A percentile compares a stretch with the other conserved stretches of the same genome.
These are phyloP conservation scores for Unio pictorum DNA, from an alignment of 2,888 invertebrate genomes.

Conservation along the genomic window DNA sequence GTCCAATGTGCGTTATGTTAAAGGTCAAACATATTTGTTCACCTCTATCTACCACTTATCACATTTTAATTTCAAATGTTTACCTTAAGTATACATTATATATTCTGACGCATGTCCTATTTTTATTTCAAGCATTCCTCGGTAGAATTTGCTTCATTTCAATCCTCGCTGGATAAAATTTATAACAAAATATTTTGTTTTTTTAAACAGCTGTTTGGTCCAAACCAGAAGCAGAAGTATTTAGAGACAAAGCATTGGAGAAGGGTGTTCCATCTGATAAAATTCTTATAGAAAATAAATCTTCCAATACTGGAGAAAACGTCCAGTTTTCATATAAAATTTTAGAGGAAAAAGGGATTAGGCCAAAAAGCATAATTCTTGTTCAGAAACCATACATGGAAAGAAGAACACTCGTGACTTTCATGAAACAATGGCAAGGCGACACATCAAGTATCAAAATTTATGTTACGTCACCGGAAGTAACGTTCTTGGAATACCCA, in stretches of 20 bases:
- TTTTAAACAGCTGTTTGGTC: conserved; percentile 44
- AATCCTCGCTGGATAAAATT: neutral
- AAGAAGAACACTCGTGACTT: conserved; percentile 58
- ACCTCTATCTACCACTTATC: neutral
- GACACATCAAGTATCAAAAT: conserved; percentile 30
- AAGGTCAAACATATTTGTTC: too few relatives aligned
- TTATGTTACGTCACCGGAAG: conserved; percentile 56
- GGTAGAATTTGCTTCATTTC: neutral
- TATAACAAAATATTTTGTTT: neutral
- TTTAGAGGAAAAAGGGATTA: conserved; percentile 21
- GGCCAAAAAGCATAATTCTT: conserved; percentile 43
- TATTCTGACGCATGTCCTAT: neutral
- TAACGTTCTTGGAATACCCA: conserved; percentile 51
- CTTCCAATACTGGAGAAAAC: conserved; percentile 63
- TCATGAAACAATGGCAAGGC: conserved; percentile 62
- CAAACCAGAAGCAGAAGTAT: conserved; percentile 58
- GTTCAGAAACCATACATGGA: conserved; percentile 66
- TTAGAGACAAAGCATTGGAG: conserved; percentile 46
- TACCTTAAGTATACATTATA: too few relatives aligned
- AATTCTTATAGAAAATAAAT: conserved; percentile 52
- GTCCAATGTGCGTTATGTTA: too few relatives aligned
- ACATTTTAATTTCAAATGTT: neutral
- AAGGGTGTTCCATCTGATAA: conserved; percentile 49
- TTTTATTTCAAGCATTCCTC: neutral
- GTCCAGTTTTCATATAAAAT: conserved; percentile 50